Percentiles rank a stretch among this genome's conserved stretches.
phyloP scores from a whole-genome alignment of 1,140 invertebrate genomes.

The Potamilus streckersoni region DNA sequence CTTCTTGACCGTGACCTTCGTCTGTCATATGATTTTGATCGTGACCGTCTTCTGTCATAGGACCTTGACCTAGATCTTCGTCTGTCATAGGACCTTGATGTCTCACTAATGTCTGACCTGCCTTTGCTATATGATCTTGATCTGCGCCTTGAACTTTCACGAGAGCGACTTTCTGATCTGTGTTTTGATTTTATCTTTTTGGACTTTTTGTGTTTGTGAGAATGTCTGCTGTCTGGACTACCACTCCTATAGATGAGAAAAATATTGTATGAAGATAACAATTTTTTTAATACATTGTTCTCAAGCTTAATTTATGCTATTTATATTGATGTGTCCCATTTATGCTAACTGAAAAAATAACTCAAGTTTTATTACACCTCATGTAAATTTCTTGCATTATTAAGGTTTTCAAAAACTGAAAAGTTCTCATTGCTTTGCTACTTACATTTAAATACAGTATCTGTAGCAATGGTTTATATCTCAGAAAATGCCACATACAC shows the following conservation, averaged over 20 bases:
- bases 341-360: too few relatives aligned
- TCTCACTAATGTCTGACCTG: neutral
- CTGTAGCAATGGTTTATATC: too few relatives aligned
- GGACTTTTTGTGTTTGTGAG: slow-evolving; percentile 26
- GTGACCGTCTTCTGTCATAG: neutral
- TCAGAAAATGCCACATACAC: too few relatives aligned
- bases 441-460: too few relatives aligned
- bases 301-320: neutral
- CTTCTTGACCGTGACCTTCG: slow-evolving; percentile 25
- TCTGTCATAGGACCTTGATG: slow-evolving; percentile 7
- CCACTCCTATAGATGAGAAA: slow-evolving; percentile 6
- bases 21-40: slow-evolving; percentile 14
- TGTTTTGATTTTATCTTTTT: slow-evolving; percentile 22
- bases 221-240: slow-evolving; percentile 29
- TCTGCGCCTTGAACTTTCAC: slow-evolving; percentile 14
- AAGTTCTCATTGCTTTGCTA: too few relatives aligned
- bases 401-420: too few relatives aligned
- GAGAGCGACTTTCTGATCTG: neutral
- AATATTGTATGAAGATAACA: neutral
- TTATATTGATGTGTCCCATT: neutral
- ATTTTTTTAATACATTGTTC: neutral
- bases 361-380: too few relatives aligned
- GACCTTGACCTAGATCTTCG: slow-evolving; percentile 1
- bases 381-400: too few relatives aligned
- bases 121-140: slow-evolving; percentile 21